Evolutionary conservation across 1,140 invertebrate genomes (phyloP), one percentile per base, ranked within the genome.

Genomic region (Physella acuta): DNA sequence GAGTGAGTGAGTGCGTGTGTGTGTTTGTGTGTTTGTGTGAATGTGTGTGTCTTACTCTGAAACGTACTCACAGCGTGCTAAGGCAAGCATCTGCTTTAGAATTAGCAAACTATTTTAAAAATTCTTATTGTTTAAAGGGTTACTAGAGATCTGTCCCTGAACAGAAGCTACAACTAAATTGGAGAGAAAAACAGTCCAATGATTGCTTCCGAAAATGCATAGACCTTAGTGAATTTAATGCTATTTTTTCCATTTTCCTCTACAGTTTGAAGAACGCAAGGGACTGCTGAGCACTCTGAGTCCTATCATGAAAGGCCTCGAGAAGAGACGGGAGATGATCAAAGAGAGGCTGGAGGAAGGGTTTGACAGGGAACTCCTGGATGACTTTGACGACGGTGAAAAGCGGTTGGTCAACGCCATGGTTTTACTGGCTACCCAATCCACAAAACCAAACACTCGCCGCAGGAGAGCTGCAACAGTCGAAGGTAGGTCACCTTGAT

Each of bases 341-440:
- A 49, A 71, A 39, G 51, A 68, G 49, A 61, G 70, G 44, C 33
- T 65, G 2, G 64, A 67, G 58, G 64, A 67, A 26, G 70, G 70
- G 11, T 65, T 71, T n/a, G 49, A 30, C 51, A 28, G 64, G 24
- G 70, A 71, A 51, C 51, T 58, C 61, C 56, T 51, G 49, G 58
- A 67, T 62, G 59, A 11, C 39, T 55, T 37, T 11, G 26, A 16
- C 26, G 55, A 17, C 20, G 70, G 70, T n/a, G 65, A 65, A 24
- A 52, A 63, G n/a, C 20, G 16, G 16, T 51, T 71, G 34, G 70
- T 67, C n/a, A 30, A 53, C 16, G 56, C 62, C 8, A 55, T 68
- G 51, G 0, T 71, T 33, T 0, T 24, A 0, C 36, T 39, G 33
- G 70, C 59, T 44, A 60, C 58, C 11, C 16, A 20, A 14, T 33